Conservation (phyloP, 2,113 vertebrate genomes). For the Saguinus imperator region DNA sequence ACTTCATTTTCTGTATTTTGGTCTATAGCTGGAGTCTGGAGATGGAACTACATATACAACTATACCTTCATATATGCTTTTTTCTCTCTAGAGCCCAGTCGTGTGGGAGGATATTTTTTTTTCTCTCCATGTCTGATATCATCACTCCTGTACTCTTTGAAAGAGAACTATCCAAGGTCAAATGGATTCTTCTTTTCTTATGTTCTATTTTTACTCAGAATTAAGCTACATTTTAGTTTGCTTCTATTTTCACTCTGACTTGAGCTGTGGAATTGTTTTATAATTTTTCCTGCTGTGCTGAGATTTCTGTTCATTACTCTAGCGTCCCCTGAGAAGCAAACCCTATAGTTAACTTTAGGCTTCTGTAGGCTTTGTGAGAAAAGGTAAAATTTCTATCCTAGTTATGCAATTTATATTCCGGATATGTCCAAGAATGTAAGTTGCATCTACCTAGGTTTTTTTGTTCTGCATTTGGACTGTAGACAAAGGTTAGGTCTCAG, state of each 20-base stretch:
- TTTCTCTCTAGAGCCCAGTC: not conserved
- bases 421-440: not conserved
- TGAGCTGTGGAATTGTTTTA: not conserved
- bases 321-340: not conserved
- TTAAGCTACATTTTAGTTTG: slow-evolving; percentile 28
- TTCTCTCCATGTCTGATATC: not conserved
- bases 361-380: slow-evolving; percentile 8
- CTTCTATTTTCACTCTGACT: not conserved
- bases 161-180: slow-evolving; percentile 29
- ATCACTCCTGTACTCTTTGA: not conserved
- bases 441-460: not conserved
- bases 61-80: not conserved
- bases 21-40: not conserved
- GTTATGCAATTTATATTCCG: slow-evolving; percentile 1
- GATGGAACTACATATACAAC: not conserved
- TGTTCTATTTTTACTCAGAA: slow-evolving; percentile 14
- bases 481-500: not conserved
- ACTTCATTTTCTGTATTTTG: not conserved
- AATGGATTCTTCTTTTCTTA: slow-evolving; percentile 27
- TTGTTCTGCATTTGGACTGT: not conserved
- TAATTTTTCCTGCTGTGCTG: not conserved
- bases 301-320: not conserved
- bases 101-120: not conserved
- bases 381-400: slow-evolving; percentile 18
- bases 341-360: not conserved